phyloP scores from a whole-genome alignment of 2,888 invertebrate genomes.

The Parapristionchus giblindavisi region DNA sequence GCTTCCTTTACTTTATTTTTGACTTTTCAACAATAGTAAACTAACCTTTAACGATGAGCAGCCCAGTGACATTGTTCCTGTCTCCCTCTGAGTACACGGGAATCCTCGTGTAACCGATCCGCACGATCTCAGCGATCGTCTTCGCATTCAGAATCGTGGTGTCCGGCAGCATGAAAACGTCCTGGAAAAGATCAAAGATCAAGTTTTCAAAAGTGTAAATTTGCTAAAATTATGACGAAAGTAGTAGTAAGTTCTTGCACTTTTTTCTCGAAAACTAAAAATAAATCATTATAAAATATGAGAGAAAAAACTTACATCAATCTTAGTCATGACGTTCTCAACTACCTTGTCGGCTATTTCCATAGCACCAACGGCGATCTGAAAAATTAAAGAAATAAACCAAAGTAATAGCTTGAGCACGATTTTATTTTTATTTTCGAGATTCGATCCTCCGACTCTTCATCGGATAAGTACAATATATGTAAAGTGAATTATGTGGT shows the following conservation, averaged over 20 bases:
- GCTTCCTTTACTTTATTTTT: too few species aligned
- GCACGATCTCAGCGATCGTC: slow-evolving; percentile 94
- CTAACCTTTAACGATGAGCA: slow-evolving; percentile 85
- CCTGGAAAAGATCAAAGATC: slow-evolving; percentile 69
- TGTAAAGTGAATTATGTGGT: too few species aligned
- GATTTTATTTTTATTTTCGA: too few species aligned
- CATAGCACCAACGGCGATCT: slow-evolving; percentile 80
- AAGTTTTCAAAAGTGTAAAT: too few species aligned
- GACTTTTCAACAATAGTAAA: too few species aligned
- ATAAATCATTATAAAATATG: background rate
- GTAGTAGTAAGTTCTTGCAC: too few species aligned
- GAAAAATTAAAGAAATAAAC: too few species aligned
- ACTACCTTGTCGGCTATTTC: slow-evolving; percentile 93
- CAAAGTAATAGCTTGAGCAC: too few species aligned
- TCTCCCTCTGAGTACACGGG: slow-evolving; percentile 79
- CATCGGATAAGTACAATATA: too few species aligned
- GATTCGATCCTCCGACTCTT: too few species aligned
- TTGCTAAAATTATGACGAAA: background rate
- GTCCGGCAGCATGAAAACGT: slow-evolving; percentile 93
- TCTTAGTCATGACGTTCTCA: slow-evolving; percentile 92
- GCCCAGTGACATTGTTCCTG: slow-evolving; percentile 60
- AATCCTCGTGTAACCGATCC: slow-evolving; percentile 79
- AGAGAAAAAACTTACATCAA: slow-evolving; percentile 74
- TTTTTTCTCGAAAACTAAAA: background rate
- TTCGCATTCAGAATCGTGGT: slow-evolving; percentile 89